Percentiles rank a stretch among this genome's conserved stretches.
These are phyloP conservation scores for Phthorimaea operculella DNA, from an alignment of 1,140 invertebrate genomes.

Conservation along the genomic window DNA sequence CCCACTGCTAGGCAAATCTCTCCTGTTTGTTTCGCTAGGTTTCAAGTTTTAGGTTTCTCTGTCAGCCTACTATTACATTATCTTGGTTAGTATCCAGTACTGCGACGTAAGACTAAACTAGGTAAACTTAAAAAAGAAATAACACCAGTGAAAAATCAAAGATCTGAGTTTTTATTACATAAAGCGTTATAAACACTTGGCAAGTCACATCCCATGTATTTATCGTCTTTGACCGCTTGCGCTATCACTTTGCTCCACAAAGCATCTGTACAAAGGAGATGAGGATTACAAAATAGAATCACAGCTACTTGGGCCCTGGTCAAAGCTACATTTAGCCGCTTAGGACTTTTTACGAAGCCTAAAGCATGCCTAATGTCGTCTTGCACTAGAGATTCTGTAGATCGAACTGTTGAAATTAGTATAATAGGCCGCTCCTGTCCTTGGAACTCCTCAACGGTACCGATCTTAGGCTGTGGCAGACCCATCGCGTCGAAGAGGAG, in stretches of 20 bases:
- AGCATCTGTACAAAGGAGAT: slow-evolving; percentile 75
- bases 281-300: slow-evolving; percentile 86
- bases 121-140: too few species aligned
- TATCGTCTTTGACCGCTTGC: slow-evolving; percentile 72
- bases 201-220: slow-evolving; percentile 75
- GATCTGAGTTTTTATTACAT: not conserved
- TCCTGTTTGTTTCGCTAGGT: too few species aligned
- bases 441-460: slow-evolving; percentile 96
- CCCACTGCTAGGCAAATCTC: too few species aligned
- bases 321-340: slow-evolving; percentile 88
- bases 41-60: too few species aligned
- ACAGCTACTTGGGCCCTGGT: slow-evolving; percentile 83
- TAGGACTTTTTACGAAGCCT: slow-evolving; percentile 80
- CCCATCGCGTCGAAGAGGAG: slow-evolving; percentile 75
- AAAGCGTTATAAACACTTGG: slow-evolving; percentile 27
- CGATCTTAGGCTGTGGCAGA: slow-evolving; percentile 82
- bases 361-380: slow-evolving; percentile 72
- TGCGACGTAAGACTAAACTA: too few species aligned
- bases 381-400: slow-evolving; percentile 52
- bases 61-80: too few species aligned
- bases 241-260: slow-evolving; percentile 78
- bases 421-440: slow-evolving; percentile 90
- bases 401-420: slow-evolving; percentile 87
- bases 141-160: too few species aligned
- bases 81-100: too few species aligned